Evolutionary conservation across 2,113 vertebrate genomes (phyloP), one percentile per base, ranked within the genome.

Genomic region (Cryptomyrus ogoouensis): DNA sequence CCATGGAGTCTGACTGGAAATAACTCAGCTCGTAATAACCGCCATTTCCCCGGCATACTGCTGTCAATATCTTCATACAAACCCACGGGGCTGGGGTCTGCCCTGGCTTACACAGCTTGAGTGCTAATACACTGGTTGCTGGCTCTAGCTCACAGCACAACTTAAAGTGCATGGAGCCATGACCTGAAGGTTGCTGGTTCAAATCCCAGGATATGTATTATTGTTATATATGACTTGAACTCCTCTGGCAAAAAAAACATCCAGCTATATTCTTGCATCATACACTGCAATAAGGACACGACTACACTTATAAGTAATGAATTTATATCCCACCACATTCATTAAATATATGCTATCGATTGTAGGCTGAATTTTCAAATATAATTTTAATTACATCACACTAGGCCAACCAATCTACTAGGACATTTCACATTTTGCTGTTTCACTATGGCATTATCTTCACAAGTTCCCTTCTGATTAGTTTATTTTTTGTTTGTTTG

Each of bases 1-100:
- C 74, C 74, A 42, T 17, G 74, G 35, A 42, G 74, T 80, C 74
- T 19, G 74, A 13, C 74, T 80, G 31, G 74, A 80, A 80, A 80
- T 80, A 80, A 80, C 74, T 42, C 35, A 0, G 35, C 15, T 80
- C 5, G 74, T 80, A 80, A 35, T 42, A 80, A 39, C 35, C 6
- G 15, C 35, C 4, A 39, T 80, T 80, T 80, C 74, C 31, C 74
- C 74, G 17, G 74, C 74, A 80, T 19, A 80, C 74, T 8, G 74
- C 35, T 19, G 74, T 80, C 74, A 80, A 80, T 80, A 80, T 35
- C 74, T 80, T 80, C 74, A 80, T 80, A 80, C 9, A 80, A 80
- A 42, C 74, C 74, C 74, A 42, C 35, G 1, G 31, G 74, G 31
- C 74, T 1, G 1, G 35, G 15, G 74, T 80, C 35, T 42, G 35